These are phyloP conservation scores for Halictus rubicundus DNA, from an alignment of 1,140 invertebrate species.

Conservation along the genomic window DNA sequence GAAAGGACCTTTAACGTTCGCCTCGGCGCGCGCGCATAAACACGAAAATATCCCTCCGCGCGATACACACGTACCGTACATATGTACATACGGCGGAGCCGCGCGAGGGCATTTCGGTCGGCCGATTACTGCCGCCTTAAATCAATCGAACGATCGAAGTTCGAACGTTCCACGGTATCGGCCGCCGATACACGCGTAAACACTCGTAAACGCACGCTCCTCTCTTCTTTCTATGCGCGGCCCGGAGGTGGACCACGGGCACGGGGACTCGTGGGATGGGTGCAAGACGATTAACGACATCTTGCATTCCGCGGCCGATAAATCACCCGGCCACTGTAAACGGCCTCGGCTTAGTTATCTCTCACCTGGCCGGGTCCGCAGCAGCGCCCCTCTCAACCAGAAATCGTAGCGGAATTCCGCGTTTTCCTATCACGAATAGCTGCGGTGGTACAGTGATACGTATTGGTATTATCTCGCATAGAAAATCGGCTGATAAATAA, in stretches of 20 bases:
- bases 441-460: too few relatives aligned
- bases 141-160: conserved; percentile 66
- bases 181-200: not conserved
- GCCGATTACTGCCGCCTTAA: conserved; percentile 66
- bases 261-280: conserved; percentile 6
- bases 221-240: too few relatives aligned
- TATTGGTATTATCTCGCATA: too few relatives aligned
- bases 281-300: conserved; percentile 52
- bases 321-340: conserved; percentile 51
- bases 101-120: conserved; percentile 53
- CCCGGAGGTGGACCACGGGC: not conserved
- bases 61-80: conserved; percentile 34
- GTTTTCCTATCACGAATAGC: too few relatives aligned
- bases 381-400: not conserved
- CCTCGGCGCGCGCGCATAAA: conserved; percentile 58
- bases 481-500: too few relatives aligned
- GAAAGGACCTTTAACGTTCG: conserved; percentile 62
- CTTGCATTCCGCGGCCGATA: conserved; percentile 46
- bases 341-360: conserved; percentile 47
- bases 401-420: conserved; percentile 21
- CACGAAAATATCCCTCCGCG: conserved; percentile 61
- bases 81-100: not conserved
- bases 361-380: conserved; percentile 27
- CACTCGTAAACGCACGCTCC: not conserved
- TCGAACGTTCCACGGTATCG: conserved; percentile 25